A percentile compares a stretch with the other conserved stretches of the same genome.
Evolutionary conservation across 2,797 vertebrate genomes (phyloP).

Genomic region (Buphagus erythrorhynchus): DNA sequence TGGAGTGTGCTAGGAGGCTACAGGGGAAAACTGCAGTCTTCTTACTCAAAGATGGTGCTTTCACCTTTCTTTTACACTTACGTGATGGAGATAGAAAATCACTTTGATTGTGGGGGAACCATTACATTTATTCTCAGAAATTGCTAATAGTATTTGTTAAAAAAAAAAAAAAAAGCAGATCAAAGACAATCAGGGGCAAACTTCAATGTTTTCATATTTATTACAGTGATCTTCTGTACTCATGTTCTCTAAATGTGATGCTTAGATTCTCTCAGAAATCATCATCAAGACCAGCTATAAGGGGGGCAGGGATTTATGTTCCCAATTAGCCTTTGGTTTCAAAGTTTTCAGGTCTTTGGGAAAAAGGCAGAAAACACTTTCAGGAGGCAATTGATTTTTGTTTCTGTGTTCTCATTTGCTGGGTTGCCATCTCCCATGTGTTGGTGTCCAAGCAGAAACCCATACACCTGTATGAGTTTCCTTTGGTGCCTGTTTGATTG

Average conservation of each 20-base stretch:
- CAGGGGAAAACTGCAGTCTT: background rate
- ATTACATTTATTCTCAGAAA: background rate
- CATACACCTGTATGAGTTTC: background rate
- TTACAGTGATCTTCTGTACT: background rate
- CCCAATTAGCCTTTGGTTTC: background rate
- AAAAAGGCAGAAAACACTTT: background rate
- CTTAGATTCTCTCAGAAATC: background rate
- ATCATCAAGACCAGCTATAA: background rate
- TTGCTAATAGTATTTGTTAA: background rate
- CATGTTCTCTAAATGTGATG: background rate
- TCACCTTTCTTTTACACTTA: background rate
- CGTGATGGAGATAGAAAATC: background rate
- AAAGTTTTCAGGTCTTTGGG: background rate
- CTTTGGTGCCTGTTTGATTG: background rate
- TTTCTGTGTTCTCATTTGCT: background rate
- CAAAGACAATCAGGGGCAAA: background rate
- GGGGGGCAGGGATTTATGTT: rapidly evolving
- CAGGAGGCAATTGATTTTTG: background rate
- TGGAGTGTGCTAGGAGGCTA: background rate
- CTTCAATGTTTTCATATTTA: background rate
- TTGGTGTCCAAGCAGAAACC: background rate
- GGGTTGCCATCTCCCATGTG: background rate
- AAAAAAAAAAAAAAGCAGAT: too few species aligned
- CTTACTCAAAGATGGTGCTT: background rate
- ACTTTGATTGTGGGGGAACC: background rate